A percentile compares a stretch with the other conserved stretches of the same genome.
These are phyloP conservation scores for Psylliodes chrysocephalus DNA, from an alignment of 2,888 invertebrate species.

Conservation along the genomic window DNA sequence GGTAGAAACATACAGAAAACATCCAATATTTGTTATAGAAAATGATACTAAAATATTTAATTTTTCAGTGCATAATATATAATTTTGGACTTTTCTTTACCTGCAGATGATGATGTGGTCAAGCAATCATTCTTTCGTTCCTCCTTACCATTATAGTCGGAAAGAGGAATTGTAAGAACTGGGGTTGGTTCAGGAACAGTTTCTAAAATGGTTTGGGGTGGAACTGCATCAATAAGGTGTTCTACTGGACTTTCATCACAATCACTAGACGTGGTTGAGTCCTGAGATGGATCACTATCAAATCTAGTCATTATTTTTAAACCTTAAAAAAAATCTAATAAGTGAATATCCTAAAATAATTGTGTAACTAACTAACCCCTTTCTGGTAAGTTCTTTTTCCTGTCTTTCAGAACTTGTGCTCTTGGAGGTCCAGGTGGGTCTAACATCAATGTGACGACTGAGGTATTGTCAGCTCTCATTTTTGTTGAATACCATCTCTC, in stretches of 20 bases:
- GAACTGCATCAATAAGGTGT: conserved; percentile 17
- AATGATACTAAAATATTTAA: too few relatives aligned
- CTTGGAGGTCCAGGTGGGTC: conserved; percentile 88
- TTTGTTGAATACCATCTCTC: conserved; percentile 85
- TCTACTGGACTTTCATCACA: conserved; percentile 34
- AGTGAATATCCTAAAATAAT: neutral
- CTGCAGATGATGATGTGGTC: conserved; percentile 1
- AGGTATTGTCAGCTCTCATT: conserved; percentile 96
- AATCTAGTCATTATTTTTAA: conserved; percentile 60
- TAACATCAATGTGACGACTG: conserved; percentile 90
- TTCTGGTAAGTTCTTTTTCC: conserved; percentile 54
- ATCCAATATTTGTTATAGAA: too few relatives aligned
- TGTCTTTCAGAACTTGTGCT: conserved; percentile 69
- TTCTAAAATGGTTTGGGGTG: conserved; percentile 25
- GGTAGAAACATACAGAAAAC: too few relatives aligned
- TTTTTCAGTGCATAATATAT: too few relatives aligned
- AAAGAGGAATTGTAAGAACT: neutral
- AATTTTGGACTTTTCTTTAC: neutral
- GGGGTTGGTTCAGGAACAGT: conserved; percentile 27
- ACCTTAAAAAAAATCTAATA: conserved; percentile 41
- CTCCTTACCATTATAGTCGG: conserved; percentile 29
- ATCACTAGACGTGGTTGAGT: conserved; percentile 27
- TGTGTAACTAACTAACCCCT: conserved; percentile 36
- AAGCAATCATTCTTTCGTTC: conserved; percentile 30
- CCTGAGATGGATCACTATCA: conserved; percentile 44